Evolutionary conservation across 1,140 invertebrate species (phyloP), one percentile per base, ranked within the genome.

Genomic region (Pseudomyrmex gracilis): DNA sequence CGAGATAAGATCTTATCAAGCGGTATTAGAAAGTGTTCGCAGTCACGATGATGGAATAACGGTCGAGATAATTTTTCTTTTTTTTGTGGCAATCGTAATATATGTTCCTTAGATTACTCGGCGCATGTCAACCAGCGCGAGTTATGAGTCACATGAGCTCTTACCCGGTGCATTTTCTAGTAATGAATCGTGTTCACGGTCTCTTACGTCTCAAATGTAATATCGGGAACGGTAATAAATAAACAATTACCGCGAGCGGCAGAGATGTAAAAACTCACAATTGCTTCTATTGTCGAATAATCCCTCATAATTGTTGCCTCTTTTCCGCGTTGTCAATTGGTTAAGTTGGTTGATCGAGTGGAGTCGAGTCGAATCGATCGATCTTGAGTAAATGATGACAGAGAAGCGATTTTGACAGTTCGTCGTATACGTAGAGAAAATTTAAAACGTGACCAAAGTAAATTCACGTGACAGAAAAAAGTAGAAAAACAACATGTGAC

Each of bases 111-210:
- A 55, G 66, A 63, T 83, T 76, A 49, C 64, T 64, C 8, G 74
- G 61, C 8, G 67, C 43, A 80, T 73, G 85, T 66, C 76, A 87
- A 84, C 83, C 63, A 73, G 20, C 34, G 85, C 76, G 58, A 76
- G 74, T 85, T 84, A 82, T 87, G 87, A 88, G 82, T 88, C 86
- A 88, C 55, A 34, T 34, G 34, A 15, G 55, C 71, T 60, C 60
- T 87, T 84, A 84, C 74, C 34, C 82, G 60, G 77, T 71, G 63
- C 84, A 88, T 85, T 87, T 84, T 84, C 82, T 13, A 73, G 57
- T 85, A 88, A 87, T 82, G 86, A 84, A 85, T 87, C 76, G 86
- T 34, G 22, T 57, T 63, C 78, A 47, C 58, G 68, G 45, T 49
- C 13, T 51, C 61, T 61, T 43, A 71, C 55, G 15, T 60, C 8